These are phyloP conservation scores for Balaeniceps rex DNA, from an alignment of 2,113 vertebrate genomes.

Conservation along the genomic window DNA sequence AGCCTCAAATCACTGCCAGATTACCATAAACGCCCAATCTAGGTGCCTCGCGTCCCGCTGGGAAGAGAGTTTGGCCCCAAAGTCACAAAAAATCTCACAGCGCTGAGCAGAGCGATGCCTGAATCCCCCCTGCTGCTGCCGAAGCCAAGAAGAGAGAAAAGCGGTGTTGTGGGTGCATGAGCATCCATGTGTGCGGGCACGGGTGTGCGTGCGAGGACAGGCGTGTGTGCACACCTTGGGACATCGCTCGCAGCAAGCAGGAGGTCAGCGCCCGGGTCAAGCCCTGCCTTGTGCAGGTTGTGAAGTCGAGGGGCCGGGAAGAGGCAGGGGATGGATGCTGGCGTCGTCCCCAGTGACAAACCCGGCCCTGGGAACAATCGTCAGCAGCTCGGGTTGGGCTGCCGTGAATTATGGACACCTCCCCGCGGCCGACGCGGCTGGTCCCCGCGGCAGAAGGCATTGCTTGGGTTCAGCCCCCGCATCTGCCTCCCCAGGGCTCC, in stretches of 20 bases:
- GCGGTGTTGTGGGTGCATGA: rapidly evolving
- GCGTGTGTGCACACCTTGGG: background rate
- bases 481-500: slow-evolving; percentile 15
- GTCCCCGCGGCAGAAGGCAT: background rate
- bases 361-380: background rate
- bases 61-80: background rate
- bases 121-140: background rate
- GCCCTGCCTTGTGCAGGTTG: background rate
- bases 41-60: rapidly evolving
- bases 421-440: background rate
- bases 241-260: background rate
- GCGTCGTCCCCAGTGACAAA: background rate
- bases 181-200: rapidly evolving
- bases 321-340: background rate
- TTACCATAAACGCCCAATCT: rapidly evolving
- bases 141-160: background rate
- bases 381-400: background rate
- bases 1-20: background rate
- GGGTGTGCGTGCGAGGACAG: no score
- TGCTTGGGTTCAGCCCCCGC: slow-evolving; percentile 41
- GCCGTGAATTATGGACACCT: background rate
- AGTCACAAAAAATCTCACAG: background rate
- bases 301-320: background rate
- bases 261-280: rapidly evolving
- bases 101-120: background rate